phyloP scores from a whole-genome alignment of 2,797 vertebrate genomes.

The Ctenochaetus hawaiiensis region DNA sequence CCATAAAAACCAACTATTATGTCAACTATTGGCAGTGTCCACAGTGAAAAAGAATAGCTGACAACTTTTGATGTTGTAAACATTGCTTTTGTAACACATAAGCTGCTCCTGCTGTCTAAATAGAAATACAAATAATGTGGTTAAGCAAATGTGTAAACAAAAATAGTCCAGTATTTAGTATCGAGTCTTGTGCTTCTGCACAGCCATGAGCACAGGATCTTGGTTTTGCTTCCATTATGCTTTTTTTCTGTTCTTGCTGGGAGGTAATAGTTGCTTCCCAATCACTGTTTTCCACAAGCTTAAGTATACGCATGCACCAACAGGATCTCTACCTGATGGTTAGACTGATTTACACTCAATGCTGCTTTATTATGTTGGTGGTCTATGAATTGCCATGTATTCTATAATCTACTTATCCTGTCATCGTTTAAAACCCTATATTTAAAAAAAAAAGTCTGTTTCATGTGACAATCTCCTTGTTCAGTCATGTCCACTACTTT shows the following conservation, averaged over 20 bases:
- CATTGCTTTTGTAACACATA: not conserved
- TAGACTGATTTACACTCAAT: constrained; percentile 62
- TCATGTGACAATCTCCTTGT: constrained; percentile 11
- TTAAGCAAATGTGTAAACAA: not conserved
- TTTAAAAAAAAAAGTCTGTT: constrained; percentile 8
- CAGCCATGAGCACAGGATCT: constrained; percentile 39
- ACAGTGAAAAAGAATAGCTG: not conserved
- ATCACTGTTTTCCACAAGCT: constrained; percentile 58
- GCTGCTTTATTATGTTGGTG: constrained; percentile 68
- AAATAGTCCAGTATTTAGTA: not conserved
- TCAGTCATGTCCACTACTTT: constrained; percentile 23
- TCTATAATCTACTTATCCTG: constrained; percentile 34
- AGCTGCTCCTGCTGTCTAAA: constrained; percentile 2
- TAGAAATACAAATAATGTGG: constrained; percentile 30
- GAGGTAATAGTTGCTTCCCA: constrained; percentile 68
- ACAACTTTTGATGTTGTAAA: not conserved
- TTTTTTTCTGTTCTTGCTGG: constrained; percentile 53
- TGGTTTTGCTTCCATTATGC: constrained; percentile 56
- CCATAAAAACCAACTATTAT: not conserved
- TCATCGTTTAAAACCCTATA: constrained; percentile 29
- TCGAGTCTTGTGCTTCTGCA: constrained; percentile 4
- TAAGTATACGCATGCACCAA: constrained; percentile 62
- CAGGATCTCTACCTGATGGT: constrained; percentile 69
- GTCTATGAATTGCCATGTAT: constrained; percentile 54
- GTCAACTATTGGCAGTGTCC: not conserved